Evolutionary conservation across 2,888 invertebrate genomes (phyloP), one percentile per base, ranked within the genome.

Genomic region (Schizaphis graminum): DNA sequence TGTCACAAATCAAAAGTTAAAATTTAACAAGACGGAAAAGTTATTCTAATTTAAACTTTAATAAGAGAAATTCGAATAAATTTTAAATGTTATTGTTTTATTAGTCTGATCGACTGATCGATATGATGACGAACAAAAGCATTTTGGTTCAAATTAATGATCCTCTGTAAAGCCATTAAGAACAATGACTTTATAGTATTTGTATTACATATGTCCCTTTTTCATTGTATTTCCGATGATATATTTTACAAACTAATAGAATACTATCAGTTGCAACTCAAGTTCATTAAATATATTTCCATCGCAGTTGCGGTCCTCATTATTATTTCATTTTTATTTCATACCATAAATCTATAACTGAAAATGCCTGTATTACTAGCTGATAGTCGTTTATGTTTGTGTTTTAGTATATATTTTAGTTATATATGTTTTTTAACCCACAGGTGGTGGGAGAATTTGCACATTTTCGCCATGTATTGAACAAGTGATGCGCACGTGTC

Each of bases 391-490:
- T 77, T 77, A 35, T 77, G 35, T 77, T 77, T 35, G 21, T 21
- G 13, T 67, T 77, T 1, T 77, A 35, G 8, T 35, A 67, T 67
- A 77, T 35, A 77, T 35, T 21, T 21, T 21, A 77, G 21, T 13
- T 16, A 28, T 84, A 28, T 84, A 8, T 53, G 28, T 87, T 91
- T 85, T 88, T 94, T 77, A 24, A 35, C 16, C 67, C 56, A 5
- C 86, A 91, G 56, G 96, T 97, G 99, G 99, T 95, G 99, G 99
- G 8, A 97, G 99, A 95, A 97, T 99, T 95, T 99, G 99, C 96
- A 99, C 99, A 0, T 99, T 99, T 96, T 99, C 99, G 0, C 99
- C 99, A 0, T 99, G 99, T 96, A 99, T 99, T 95, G 99, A 99
- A 96, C 99, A 99, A 97, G 99, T 99, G 0, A 99, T 99, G 96